These are phyloP conservation scores for Odontamblyopus lacepedii DNA, from an alignment of 2,797 vertebrate genomes.

Conservation along the genomic window DNA sequence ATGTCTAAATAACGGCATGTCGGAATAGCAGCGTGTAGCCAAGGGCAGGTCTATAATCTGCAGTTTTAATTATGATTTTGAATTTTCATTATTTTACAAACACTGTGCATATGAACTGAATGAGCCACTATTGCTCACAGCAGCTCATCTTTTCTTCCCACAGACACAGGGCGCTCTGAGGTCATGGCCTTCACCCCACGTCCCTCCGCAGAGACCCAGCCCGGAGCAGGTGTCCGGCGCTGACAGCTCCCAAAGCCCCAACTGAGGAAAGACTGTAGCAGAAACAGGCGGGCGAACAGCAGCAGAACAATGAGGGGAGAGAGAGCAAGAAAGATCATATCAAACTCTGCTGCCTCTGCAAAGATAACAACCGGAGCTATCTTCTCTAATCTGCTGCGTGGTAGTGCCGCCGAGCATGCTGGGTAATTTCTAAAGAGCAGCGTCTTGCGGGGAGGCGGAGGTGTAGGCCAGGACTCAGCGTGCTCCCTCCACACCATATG, in stretches of 20 bases:
- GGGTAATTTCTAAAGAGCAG: conserved; percentile 42
- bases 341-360: conserved; percentile 1
- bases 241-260: conserved; percentile 26
- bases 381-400: conserved; percentile 43
- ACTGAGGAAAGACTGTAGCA: conserved; percentile 30
- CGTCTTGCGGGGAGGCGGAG: conserved; percentile 25
- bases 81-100: background rate
- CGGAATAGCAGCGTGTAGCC: too few relatives aligned
- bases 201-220: conserved; percentile 25
- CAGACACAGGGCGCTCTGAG: conserved; percentile 16
- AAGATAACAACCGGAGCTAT: conserved; percentile 25
- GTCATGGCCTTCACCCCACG: conserved; percentile 43
- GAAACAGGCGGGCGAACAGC: conserved; percentile 29
- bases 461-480: conserved; percentile 31
- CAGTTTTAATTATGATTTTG: background rate
- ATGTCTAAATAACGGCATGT: too few relatives aligned
- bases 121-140: background rate
- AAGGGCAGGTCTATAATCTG: background rate
- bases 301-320: conserved; percentile 28
- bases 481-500: conserved; percentile 35
- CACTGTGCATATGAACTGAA: background rate
- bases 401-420: conserved; percentile 33
- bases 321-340: conserved; percentile 27
- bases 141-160: background rate
- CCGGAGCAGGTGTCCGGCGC: conserved; percentile 39